These are phyloP conservation scores for Pachydiplax longipennis DNA, from an alignment of 2,888 invertebrate genomes.

Conservation along the genomic window DNA sequence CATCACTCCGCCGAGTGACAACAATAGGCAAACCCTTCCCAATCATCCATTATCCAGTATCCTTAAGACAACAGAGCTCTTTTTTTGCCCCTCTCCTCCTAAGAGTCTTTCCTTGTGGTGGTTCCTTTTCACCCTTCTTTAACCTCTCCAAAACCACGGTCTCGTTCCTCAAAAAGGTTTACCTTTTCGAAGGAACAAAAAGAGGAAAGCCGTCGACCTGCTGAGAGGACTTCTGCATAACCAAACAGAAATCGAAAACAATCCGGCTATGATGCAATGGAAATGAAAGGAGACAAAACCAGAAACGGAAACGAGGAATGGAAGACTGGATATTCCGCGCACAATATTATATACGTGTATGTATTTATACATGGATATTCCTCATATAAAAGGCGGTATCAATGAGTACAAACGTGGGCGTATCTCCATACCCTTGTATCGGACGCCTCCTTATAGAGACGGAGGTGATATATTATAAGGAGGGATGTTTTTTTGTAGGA, in stretches of 20 bases:
- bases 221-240: background rate
- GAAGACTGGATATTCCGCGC: background rate
- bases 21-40: background rate
- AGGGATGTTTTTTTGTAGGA: background rate
- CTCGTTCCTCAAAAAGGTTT: background rate
- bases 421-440: constrained; percentile 24
- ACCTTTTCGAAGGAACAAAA: background rate
- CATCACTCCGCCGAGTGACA: background rate
- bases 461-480: constrained; percentile 18
- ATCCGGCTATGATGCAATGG: background rate
- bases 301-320: background rate
- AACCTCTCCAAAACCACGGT: background rate
- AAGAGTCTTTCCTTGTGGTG: background rate
- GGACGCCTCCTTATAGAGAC: constrained; percentile 10
- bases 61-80: background rate
- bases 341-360: background rate
- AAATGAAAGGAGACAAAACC: background rate
- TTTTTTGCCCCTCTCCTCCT: background rate
- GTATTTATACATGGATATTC: background rate
- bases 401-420: background rate
- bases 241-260: constrained; percentile 26
- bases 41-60: background rate
- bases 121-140: background rate
- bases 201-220: background rate
- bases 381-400: background rate